These are phyloP conservation scores for Frankliniella fusca DNA, from an alignment of 2,888 invertebrate species.

Conservation along the genomic window DNA sequence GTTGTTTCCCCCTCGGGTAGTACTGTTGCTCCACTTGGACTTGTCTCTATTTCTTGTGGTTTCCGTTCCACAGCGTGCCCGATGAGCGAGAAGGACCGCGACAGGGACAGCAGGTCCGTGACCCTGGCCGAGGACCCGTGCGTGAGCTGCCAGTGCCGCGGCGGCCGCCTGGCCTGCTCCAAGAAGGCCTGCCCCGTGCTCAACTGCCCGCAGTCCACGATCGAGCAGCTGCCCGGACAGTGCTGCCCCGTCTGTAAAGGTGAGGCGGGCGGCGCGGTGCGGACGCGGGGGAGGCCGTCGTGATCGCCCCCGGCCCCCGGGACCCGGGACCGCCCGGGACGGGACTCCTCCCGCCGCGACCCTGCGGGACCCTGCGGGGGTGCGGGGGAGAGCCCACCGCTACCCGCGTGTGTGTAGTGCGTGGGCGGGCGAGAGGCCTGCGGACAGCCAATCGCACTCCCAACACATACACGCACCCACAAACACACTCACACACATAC, in stretches of 20 bases:
- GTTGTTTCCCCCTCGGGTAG: too few relatives aligned
- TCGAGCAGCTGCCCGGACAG: constrained; percentile 67
- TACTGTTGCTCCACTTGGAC: too few relatives aligned
- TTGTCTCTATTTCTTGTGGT: constrained; percentile 29
- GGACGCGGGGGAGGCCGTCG: neutral
- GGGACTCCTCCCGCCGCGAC: too few relatives aligned
- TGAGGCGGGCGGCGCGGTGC: constrained; percentile 35
- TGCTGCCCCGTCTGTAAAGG: constrained; percentile 69
- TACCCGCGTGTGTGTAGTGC: too few relatives aligned
- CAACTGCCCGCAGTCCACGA: constrained; percentile 69
- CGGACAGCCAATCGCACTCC: too few relatives aligned
- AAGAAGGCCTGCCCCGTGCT: constrained; percentile 86
- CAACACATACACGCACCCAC: too few relatives aligned
- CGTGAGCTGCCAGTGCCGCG: constrained; percentile 73
- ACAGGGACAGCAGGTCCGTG: constrained; percentile 68
- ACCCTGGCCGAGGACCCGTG: constrained; percentile 81
- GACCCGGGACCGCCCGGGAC: neutral
- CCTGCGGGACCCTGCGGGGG: neutral
- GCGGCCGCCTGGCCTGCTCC: constrained; percentile 65
- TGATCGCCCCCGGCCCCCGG: neutral
- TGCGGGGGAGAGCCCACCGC: neutral
- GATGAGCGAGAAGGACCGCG: constrained; percentile 75
- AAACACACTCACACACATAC: too few relatives aligned
- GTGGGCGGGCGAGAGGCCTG: too few relatives aligned
- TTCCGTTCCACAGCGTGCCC: constrained; percentile 61